Conservation (phyloP, 2,888 invertebrate genomes). For the Aspidiotus rigidus region DNA sequence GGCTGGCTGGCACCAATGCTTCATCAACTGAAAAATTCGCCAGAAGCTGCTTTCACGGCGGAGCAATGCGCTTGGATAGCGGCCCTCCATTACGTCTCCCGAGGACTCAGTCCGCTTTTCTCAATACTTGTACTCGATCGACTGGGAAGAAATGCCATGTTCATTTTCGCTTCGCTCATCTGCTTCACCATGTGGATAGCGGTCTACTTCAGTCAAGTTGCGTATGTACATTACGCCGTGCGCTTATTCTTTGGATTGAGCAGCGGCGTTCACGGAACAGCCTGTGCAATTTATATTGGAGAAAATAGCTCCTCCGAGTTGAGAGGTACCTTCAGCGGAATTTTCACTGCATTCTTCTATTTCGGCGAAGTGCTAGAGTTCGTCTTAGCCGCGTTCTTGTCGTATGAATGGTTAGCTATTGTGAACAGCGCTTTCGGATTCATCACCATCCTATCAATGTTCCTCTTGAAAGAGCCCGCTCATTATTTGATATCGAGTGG, state of each 20-base stretch:
- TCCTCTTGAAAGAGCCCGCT: constrained; percentile 35
- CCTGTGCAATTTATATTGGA: constrained; percentile 37
- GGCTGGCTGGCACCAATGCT: constrained; percentile 1
- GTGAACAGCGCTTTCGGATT: constrained; percentile 21
- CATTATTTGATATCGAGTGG: constrained; percentile 35
- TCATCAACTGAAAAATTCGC: background rate
- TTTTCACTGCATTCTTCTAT: constrained; percentile 37
- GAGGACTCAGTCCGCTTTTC: background rate
- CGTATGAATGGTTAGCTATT: constrained; percentile 35
- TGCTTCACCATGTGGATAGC: constrained; percentile 8
- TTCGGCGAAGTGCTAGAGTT: constrained; percentile 37
- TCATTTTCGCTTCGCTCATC: background rate
- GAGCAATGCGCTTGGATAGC: constrained; percentile 10
- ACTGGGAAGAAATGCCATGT: constrained; percentile 8
- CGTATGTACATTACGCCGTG: constrained; percentile 32
- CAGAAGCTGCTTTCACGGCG: constrained; percentile 7
- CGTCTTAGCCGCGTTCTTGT: constrained; percentile 36
- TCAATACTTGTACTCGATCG: background rate
- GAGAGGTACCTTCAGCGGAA: constrained; percentile 37
- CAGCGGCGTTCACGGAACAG: constrained; percentile 37
- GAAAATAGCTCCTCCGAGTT: constrained; percentile 36
- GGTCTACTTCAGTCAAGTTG: background rate
- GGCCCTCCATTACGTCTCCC: constrained; percentile 6
- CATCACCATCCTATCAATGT: constrained; percentile 6
- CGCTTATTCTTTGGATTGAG: constrained; percentile 37